Conservation (phyloP, 2,113 vertebrate species). For the Campylorhamphus procurvoides region DNA sequence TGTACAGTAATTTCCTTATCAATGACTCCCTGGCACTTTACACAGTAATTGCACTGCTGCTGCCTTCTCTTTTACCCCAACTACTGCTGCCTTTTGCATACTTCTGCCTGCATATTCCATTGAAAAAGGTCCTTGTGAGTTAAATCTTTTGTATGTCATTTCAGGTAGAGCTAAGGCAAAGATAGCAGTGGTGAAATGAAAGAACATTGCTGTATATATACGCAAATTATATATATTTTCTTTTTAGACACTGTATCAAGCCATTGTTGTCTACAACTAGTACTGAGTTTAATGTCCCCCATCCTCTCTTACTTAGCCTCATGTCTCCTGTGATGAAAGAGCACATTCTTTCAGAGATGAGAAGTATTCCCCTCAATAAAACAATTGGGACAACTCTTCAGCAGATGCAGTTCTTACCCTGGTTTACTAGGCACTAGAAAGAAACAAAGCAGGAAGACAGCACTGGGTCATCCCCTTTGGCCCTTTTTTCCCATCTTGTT, state of each 20-base stretch:
- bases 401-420: background rate
- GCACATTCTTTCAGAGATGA: conserved; percentile 2
- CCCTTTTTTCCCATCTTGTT: background rate
- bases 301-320: background rate
- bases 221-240: background rate
- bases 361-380: background rate
- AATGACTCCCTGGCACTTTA: background rate
- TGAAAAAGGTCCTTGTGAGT: background rate
- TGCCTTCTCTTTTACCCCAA: background rate
- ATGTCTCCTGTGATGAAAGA: background rate
- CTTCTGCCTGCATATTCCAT: background rate
- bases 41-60: background rate
- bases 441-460: background rate
- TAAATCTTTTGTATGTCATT: background rate
- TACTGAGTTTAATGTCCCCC: background rate
- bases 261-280: background rate
- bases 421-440: background rate
- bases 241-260: background rate
- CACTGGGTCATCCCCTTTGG: background rate
- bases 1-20: background rate
- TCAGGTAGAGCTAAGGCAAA: background rate
- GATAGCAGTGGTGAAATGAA: background rate
- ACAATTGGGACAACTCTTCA: background rate
- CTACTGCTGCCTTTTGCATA: background rate
- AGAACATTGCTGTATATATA: background rate